phyloP scores from a whole-genome alignment of 2,888 invertebrate species.

The Serripes groenlandicus region DNA sequence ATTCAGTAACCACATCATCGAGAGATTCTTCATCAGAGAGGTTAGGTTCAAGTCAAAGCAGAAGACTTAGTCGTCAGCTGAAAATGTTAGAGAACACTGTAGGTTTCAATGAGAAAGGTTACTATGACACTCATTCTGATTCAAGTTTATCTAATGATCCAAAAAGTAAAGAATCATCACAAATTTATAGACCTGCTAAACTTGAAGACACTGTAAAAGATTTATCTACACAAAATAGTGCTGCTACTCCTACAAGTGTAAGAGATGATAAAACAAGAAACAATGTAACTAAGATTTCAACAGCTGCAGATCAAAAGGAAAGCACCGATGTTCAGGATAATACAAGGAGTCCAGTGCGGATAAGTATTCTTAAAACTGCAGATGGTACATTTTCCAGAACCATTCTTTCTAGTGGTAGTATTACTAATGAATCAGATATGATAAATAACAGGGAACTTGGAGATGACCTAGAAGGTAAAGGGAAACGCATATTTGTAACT shows the following conservation, averaged over 20 bases:
- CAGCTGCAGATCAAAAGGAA: no score
- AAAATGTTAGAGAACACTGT: slow-evolving; percentile 39
- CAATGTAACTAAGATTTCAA: no score
- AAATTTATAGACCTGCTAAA: background rate
- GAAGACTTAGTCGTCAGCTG: slow-evolving; percentile 31
- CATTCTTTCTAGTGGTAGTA: slow-evolving; percentile 59
- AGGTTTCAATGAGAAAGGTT: slow-evolving; percentile 36
- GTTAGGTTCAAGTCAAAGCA: no score
- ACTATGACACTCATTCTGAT: background rate
- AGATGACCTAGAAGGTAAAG: background rate
- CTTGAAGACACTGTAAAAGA: no score
- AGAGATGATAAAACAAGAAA: background rate
- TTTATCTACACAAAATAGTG: background rate
- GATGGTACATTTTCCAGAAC: slow-evolving; percentile 32
- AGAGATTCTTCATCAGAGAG: no score
- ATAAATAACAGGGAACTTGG: background rate
- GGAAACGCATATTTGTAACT: background rate
- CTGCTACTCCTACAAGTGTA: background rate
- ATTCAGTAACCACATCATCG: no score
- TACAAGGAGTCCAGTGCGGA: no score
- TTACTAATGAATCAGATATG: slow-evolving; percentile 49
- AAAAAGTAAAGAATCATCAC: background rate
- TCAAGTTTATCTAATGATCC: no score
- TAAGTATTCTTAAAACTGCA: no score
- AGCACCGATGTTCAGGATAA: no score